Percentiles rank a stretch among this genome's conserved stretches.
Conservation (phyloP, 2,888 invertebrate species). For the Microchrysa polita region DNA sequence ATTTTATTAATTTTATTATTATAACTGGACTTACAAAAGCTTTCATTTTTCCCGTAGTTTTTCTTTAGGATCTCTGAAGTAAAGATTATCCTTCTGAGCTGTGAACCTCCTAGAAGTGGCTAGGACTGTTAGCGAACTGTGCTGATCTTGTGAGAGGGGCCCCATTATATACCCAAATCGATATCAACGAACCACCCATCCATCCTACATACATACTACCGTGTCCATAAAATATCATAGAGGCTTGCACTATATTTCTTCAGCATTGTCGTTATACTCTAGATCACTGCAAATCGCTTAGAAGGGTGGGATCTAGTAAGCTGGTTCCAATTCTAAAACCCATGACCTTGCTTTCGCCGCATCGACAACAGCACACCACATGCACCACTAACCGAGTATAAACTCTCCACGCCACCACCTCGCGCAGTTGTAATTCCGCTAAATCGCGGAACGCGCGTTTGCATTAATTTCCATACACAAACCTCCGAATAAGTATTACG, state of each 20-base stretch:
- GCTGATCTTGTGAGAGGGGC: constrained; percentile 60
- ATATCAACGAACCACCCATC: constrained; percentile 37
- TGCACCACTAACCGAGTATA: constrained; percentile 17
- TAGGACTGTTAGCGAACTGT: constrained; percentile 67
- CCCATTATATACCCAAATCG: constrained; percentile 61
- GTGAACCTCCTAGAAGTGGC: constrained; percentile 65
- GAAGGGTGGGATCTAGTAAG: constrained; percentile 47
- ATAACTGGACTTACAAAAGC: constrained; percentile 64
- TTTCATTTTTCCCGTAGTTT: constrained; percentile 56
- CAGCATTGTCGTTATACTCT: not conserved
- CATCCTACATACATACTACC: constrained; percentile 48
- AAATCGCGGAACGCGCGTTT: not conserved
- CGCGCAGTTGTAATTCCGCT: not conserved
- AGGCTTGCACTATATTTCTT: constrained; percentile 27
- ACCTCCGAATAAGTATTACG: constrained; percentile 24
- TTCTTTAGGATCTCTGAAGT: not conserved
- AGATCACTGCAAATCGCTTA: constrained; percentile 29
- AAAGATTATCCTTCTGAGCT: constrained; percentile 49
- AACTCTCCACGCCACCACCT: not conserved
- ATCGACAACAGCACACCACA: constrained; percentile 39
- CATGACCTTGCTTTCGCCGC: constrained; percentile 53
- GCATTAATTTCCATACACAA: constrained; percentile 42
- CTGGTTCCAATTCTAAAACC: constrained; percentile 51
- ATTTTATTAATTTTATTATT: not conserved
- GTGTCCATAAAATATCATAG: constrained; percentile 30